Conservation (phyloP, 2,113 vertebrate genomes). For the Callorhinus ursinus region DNA sequence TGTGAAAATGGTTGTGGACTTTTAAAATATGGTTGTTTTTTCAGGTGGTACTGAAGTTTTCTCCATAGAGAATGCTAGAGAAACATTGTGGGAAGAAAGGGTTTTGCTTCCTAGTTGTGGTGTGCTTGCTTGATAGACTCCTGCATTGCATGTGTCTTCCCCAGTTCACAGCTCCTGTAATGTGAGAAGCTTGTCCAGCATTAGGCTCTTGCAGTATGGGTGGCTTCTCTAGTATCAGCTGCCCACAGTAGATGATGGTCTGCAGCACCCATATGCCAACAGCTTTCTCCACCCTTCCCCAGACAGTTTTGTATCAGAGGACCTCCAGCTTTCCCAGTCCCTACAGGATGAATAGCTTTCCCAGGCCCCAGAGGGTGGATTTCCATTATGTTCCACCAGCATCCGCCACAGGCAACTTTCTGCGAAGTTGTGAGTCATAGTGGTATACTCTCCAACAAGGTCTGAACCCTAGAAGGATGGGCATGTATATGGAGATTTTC, state of each 20-base stretch:
- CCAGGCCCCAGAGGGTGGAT: rapidly evolving
- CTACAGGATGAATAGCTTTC: neutral
- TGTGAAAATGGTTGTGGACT: neutral
- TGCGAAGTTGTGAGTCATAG: neutral
- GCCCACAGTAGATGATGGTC: neutral
- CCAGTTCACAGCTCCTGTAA: neutral
- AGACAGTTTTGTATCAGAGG: neutral
- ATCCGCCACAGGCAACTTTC: neutral
- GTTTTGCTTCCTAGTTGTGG: neutral
- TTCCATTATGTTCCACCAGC: neutral
- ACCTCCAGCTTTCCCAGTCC: neutral
- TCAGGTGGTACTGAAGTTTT: neutral
- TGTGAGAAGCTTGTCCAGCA: neutral
- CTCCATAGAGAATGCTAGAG: neutral
- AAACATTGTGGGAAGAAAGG: neutral
- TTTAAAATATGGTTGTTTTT: neutral
- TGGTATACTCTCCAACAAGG: neutral
- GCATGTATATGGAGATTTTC: neutral
- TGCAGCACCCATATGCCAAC: neutral
- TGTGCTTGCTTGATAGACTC: too few relatives aligned
- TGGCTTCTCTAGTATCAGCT: neutral
- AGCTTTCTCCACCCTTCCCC: neutral
- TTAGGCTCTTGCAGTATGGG: rapidly evolving
- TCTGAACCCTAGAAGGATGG: neutral
- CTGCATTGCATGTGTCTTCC: rapidly evolving